Evolutionary conservation across 2,113 vertebrate species (phyloP).

Genomic region (Microtus oregoni): DNA sequence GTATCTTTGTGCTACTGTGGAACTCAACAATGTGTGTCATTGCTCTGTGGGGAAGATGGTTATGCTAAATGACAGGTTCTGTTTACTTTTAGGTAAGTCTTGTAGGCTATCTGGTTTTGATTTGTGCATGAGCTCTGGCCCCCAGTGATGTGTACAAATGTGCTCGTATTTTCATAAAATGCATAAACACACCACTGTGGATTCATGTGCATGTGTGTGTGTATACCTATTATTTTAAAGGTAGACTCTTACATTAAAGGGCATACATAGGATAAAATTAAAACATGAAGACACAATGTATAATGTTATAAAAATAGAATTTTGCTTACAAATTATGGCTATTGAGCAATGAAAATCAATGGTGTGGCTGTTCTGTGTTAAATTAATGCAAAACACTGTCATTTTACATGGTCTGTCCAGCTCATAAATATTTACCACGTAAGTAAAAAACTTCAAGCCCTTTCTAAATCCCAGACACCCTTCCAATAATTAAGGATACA

Average conservation of each 20-base stretch:
- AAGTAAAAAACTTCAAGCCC: neutral
- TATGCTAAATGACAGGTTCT: constrained; percentile 43
- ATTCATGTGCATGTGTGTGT: neutral
- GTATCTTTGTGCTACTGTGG: neutral
- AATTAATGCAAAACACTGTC: neutral
- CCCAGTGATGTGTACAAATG: neutral
- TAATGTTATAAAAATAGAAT: neutral
- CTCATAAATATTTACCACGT: neutral
- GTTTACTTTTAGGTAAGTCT: constrained; percentile 27
- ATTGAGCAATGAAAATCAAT: neutral
- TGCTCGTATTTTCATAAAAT: neutral
- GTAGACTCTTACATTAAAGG: neutral
- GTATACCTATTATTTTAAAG: constrained; percentile 5
- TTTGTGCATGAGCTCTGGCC: constrained; percentile 18
- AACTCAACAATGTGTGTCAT: neutral
- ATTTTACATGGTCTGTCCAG: neutral
- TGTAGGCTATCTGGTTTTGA: constrained; percentile 51
- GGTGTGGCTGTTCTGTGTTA: neutral
- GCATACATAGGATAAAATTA: neutral
- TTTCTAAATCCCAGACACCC: neutral
- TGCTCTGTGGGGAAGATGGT: constrained; percentile 11
- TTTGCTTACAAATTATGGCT: neutral
- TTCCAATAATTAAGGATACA: neutral
- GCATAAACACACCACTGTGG: neutral
- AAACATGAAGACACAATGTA: constrained; percentile 13